Conservation (phyloP, 2,797 vertebrate species). For the Chiroxiphia lanceolata region DNA sequence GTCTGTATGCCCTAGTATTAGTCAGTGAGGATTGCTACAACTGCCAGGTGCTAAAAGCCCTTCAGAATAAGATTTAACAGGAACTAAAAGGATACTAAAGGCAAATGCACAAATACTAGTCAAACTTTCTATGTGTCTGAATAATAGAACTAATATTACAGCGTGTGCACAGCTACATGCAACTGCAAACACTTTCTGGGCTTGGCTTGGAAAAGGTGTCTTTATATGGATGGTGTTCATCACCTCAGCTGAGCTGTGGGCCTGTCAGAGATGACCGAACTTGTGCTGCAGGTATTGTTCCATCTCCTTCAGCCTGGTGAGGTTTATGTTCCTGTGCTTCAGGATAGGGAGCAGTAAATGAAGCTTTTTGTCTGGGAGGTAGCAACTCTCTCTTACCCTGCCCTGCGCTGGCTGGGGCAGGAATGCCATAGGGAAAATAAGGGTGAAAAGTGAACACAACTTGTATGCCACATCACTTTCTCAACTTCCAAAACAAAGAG, state of each 20-base stretch:
- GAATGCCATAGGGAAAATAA: not conserved
- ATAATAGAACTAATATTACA: not conserved
- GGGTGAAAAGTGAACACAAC: not conserved
- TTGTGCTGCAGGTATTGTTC: not conserved
- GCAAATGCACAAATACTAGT: not conserved
- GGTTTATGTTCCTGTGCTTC: not conserved
- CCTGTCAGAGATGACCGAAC: not conserved
- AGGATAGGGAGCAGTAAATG: not conserved
- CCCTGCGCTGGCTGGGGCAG: not conserved
- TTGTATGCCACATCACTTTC: not conserved
- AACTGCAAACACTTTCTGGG: not conserved
- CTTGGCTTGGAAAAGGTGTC: not conserved
- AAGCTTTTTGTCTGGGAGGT: not conserved
- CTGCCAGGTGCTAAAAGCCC: not conserved
- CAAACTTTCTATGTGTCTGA: not conserved
- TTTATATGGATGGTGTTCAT: not conserved
- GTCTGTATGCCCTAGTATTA: not conserved
- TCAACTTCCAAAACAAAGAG: not conserved
- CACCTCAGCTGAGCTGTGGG: not conserved
- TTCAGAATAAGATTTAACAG: not conserved
- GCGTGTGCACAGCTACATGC: fast-evolving
- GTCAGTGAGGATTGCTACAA: not conserved
- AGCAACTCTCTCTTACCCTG: not conserved
- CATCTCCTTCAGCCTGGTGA: not conserved
- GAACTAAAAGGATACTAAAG: not conserved